A percentile compares a stretch with the other conserved stretches of the same genome.
phyloP scores from a whole-genome alignment of 2,113 vertebrate species.

The Sarotherodon lohbergeri region DNA sequence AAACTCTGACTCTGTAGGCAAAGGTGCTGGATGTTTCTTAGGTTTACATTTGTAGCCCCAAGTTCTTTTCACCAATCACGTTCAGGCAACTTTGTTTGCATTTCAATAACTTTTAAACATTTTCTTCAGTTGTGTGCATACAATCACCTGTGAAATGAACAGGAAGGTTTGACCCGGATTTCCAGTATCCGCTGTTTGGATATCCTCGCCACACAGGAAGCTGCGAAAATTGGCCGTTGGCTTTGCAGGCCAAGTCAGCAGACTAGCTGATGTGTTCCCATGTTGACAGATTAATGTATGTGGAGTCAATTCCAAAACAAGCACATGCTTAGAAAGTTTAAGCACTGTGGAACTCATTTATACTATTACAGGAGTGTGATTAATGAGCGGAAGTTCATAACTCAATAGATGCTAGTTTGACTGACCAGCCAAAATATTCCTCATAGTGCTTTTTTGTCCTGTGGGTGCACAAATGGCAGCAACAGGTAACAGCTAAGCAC shows the following conservation, averaged over 20 bases:
- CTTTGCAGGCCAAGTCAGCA: neutral
- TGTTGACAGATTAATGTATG: neutral
- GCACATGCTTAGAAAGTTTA: neutral
- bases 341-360: neutral
- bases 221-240: neutral
- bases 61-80: neutral
- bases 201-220: neutral
- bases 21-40: neutral
- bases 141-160: neutral
- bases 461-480: neutral
- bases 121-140: neutral
- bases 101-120: neutral
- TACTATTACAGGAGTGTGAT: neutral
- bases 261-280: neutral
- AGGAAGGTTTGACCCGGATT: neutral
- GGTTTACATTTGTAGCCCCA: neutral
- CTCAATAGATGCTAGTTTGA: neutral
- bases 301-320: neutral
- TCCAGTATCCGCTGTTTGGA: neutral
- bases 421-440: neutral
- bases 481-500: conserved; percentile 14
- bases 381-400: neutral
- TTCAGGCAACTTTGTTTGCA: neutral
- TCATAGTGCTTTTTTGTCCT: neutral
- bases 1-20: neutral